Base-by-base conservation (phyloP, 2,113 vertebrate genomes). In the Gnathonemus echidnorhynchus region DNA sequence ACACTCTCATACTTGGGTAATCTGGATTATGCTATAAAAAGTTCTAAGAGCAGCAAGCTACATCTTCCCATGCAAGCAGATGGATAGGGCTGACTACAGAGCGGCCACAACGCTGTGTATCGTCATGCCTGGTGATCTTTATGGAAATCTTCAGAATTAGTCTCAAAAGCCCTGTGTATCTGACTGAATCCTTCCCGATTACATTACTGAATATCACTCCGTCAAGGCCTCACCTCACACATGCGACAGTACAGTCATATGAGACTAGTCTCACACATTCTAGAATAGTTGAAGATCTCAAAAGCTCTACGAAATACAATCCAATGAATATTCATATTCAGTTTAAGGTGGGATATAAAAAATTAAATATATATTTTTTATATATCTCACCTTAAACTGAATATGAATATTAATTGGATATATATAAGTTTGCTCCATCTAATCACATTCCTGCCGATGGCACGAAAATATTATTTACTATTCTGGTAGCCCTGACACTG, bases 401-500 rank as follows among this genome's bases (percentile, higher is more conserved):
- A 42, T 42, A 42, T 42, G 3, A 42, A 42, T 42, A 42, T 42
- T 42, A 2, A 42, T 42, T 42, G 39, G 39, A 42, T 45, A 46
- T 94, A 74, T 35, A 74, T 35, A 56, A 95, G 95, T 96, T 96
- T 96, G 96, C 87, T 91, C 92, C 88, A 90, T 92, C 94, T 93
- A 95, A 92, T 92, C 92, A 94, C 94, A 90, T 93, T 31, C 21
- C 92, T 95, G 94, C 93, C 92, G 94, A 95, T 95, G 92, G 94
- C 91, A 91, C 92, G 90, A 93, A 94, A 94, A 95, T 91, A 95
- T 95, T 97, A 97, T 97, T 97, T 97, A 97, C 96, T 97, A 97
- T 97, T 97, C 96, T 97, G 95, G 96, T 97, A 95, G 95, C 92
- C 89, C 93, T 95, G 95, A 94, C 95, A 95, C 95, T 93, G 96